Evolutionary conservation across 2,113 vertebrate genomes (phyloP).

Genomic region (Heliornis fulica): DNA sequence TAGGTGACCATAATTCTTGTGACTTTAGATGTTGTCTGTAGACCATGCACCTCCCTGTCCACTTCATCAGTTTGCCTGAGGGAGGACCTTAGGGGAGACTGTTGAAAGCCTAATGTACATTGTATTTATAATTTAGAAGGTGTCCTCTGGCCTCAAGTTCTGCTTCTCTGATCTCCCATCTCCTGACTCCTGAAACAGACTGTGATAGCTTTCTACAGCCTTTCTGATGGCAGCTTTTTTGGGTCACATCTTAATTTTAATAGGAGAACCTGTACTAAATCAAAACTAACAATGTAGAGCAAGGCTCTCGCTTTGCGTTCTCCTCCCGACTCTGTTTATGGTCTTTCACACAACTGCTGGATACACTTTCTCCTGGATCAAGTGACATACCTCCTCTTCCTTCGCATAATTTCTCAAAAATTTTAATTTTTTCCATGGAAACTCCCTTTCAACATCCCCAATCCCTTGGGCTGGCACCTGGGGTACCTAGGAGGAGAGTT

Average conservation of each 20-base stretch:
- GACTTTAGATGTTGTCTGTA: rapidly evolving
- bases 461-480: too few relatives aligned
- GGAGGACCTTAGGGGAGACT: rapidly evolving
- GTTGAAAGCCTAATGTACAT: not conserved
- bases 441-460: rapidly evolving
- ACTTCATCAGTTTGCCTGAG: not conserved
- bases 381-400: too few relatives aligned
- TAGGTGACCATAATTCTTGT: not conserved
- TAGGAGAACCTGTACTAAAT: too few relatives aligned
- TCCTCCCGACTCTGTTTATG: not conserved
- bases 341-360: not conserved
- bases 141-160: not conserved
- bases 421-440: rapidly evolving
- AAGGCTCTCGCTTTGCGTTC: not conserved
- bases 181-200: not conserved
- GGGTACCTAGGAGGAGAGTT: not conserved
- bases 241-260: not conserved
- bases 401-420: not conserved
- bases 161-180: not conserved
- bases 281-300: not conserved
- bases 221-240: not conserved
- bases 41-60: not conserved
- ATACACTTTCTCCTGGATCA: not conserved
- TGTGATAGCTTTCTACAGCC: not conserved
- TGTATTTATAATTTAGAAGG: rapidly evolving